Evolutionary conservation across 2,888 invertebrate genomes (phyloP).

Genomic region (Phyllotreta cruciferae): DNA sequence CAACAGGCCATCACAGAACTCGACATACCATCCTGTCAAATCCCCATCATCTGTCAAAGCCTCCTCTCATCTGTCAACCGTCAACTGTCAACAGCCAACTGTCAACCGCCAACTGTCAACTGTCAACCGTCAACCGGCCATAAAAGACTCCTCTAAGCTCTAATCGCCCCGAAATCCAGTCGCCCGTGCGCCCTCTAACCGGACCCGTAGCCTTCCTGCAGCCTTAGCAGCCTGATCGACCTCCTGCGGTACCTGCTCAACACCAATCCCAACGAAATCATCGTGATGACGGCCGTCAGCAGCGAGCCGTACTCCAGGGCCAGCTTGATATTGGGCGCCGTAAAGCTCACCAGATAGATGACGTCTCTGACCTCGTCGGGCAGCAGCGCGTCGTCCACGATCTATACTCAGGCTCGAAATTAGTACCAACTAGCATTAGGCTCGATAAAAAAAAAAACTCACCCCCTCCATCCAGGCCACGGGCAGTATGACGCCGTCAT

Average conservation of each 20-base stretch:
- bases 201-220: background rate
- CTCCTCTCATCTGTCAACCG: too few species aligned
- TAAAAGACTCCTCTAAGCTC: too few species aligned
- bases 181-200: too few species aligned
- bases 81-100: too few species aligned
- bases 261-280: conserved; percentile 45
- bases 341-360: conserved; percentile 71
- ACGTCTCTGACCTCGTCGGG: conserved; percentile 66
- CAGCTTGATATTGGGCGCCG: conserved; percentile 68
- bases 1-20: too few species aligned
- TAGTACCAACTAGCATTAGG: background rate
- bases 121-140: too few species aligned
- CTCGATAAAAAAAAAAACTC: conserved; percentile 49
- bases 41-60: too few species aligned
- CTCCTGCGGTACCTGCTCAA: conserved; percentile 33
- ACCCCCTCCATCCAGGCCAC: conserved; percentile 78
- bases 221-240: conserved; percentile 3
- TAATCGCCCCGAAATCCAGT: too few species aligned
- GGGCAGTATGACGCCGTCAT: conserved; percentile 56
- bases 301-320: conserved; percentile 67
- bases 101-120: too few species aligned
- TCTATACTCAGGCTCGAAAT: conserved; percentile 58
- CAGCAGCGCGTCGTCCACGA: conserved; percentile 67
- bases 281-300: conserved; percentile 58
- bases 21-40: too few species aligned